Conservation (phyloP, 2,113 vertebrate genomes). For the Baryphthengus martii region DNA sequence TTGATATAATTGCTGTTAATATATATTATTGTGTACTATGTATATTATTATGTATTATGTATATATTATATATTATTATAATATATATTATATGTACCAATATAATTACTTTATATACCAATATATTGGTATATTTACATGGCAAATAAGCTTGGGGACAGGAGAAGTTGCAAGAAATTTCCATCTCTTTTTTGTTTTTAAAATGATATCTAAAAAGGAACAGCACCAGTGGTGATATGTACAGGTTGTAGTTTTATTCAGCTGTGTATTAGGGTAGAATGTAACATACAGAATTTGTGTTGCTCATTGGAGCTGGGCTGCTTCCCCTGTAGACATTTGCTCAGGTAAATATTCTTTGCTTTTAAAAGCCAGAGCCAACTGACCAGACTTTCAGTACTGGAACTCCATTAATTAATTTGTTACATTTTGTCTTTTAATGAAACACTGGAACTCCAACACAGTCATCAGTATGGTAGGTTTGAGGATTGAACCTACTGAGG, state of each 20-base stretch:
- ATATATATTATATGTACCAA: not conserved
- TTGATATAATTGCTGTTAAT: not conserved
- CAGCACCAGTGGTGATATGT: not conserved
- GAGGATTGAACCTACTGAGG: not conserved
- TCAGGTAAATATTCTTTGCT: not conserved
- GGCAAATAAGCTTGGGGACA: not conserved
- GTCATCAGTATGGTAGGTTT: not conserved
- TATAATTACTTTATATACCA: not conserved
- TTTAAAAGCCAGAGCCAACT: not conserved
- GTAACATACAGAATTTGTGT: not conserved
- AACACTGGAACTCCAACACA: not conserved
- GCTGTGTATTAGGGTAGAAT: not conserved
- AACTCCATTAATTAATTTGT: not conserved
- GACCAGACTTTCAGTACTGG: not conserved
- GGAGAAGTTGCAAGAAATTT: not conserved
- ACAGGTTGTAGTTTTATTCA: not conserved
- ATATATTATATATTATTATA: too few species aligned
- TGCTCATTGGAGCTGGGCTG: not conserved
- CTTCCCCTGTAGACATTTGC: not conserved
- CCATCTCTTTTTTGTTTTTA: not conserved
- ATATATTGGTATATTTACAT: not conserved
- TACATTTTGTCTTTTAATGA: not conserved
- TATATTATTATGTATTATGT: too few species aligned
- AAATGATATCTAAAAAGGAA: not conserved
- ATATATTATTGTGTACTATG: too few species aligned